These are phyloP conservation scores for Phyllotis vaccarum DNA, from an alignment of 2,797 vertebrate species.

Conservation along the genomic window DNA sequence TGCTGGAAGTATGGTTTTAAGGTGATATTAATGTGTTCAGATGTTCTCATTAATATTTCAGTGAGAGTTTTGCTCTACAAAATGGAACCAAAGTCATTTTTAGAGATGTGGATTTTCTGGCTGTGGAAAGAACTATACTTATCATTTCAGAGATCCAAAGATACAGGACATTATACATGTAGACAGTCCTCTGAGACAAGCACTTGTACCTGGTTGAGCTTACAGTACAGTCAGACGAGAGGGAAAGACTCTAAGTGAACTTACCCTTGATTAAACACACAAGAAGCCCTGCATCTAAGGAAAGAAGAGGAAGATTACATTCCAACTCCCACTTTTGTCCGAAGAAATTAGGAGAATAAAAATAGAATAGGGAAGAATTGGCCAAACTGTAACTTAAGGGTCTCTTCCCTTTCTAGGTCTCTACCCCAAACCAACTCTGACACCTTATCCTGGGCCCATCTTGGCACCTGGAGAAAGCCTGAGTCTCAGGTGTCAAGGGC, in stretches of 20 bases:
- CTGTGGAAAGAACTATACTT: conserved; percentile 43
- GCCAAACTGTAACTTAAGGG: conserved; percentile 51
- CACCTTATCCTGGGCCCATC: conserved; percentile 59
- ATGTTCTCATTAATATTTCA: conserved; percentile 54
- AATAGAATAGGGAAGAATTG: conserved; percentile 47
- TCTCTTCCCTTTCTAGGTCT: conserved; percentile 79
- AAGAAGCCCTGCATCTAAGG: conserved; percentile 28
- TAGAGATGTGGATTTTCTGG: conserved; percentile 31
- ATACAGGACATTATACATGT: conserved; percentile 24
- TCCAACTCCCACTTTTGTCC: not conserved
- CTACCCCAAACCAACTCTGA: conserved; percentile 79
- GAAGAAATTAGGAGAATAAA: conserved; percentile 59
- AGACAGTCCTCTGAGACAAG: conserved; percentile 36
- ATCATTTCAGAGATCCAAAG: conserved; percentile 30
- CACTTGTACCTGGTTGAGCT: not conserved
- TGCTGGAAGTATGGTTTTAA: conserved; percentile 34
- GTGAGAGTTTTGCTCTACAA: conserved; percentile 1
- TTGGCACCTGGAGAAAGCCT: conserved; percentile 72
- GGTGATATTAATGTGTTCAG: conserved; percentile 40
- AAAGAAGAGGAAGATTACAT: not conserved
- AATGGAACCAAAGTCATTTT: conserved; percentile 46
- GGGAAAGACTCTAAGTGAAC: not conserved
- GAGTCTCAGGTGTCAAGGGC: conserved; percentile 79
- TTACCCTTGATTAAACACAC: not conserved
- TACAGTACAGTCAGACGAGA: conserved; percentile 12